A percentile compares a stretch with the other conserved stretches of the same genome.
Conservation (phyloP, 2,113 vertebrate species). For the Rhinoptilus africanus region DNA sequence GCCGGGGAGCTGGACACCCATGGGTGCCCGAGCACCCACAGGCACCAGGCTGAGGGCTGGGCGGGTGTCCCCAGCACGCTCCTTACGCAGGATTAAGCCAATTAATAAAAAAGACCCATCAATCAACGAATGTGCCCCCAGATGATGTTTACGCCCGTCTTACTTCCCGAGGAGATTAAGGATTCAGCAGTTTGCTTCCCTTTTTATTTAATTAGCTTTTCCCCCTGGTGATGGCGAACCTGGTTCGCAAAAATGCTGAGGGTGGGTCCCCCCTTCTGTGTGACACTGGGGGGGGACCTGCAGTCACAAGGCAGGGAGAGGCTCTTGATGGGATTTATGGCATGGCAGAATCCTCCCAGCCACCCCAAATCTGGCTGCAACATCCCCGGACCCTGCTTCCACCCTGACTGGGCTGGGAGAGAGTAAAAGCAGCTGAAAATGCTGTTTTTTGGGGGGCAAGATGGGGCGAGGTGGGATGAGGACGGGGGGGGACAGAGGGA, state of each 20-base stretch:
- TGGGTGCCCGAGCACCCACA: neutral
- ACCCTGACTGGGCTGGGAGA: neutral
- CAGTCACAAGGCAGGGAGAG: neutral
- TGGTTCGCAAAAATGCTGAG: no score
- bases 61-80: neutral
- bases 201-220: neutral
- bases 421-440: neutral
- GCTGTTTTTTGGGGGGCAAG: neutral
- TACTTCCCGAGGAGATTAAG: constrained; percentile 60
- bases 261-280: neutral
- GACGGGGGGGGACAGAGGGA: no score
- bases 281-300: neutral
- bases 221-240: fast-evolving
- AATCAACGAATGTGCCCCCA: constrained; percentile 26
- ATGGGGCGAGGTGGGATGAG: neutral
- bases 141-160: constrained; percentile 14
- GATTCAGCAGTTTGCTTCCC: constrained; percentile 36
- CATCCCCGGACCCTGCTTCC: neutral
- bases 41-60: neutral
- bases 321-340: neutral
- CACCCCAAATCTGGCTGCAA: neutral
- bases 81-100: constrained; percentile 23
- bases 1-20: neutral
- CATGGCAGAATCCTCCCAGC: neutral
- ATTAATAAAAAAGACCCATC: constrained; percentile 43